phyloP scores from a whole-genome alignment of 2,113 vertebrate genomes.

The Xenopus laevis region DNA sequence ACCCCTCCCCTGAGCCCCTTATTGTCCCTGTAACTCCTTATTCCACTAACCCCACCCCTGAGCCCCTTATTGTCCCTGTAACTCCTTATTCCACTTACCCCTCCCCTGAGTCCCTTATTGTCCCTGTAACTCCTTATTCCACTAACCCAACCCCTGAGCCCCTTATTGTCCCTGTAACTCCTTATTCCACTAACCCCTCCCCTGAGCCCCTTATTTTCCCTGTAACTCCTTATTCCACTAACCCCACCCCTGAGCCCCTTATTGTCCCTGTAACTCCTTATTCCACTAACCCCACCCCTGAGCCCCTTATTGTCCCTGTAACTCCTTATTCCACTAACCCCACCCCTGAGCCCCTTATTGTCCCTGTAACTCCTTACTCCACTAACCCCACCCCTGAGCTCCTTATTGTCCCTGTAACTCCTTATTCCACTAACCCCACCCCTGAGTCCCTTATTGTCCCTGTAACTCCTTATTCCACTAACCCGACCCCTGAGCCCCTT shows the following conservation, averaged over 20 bases:
- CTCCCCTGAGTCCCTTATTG: no score
- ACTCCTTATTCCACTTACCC: neutral
- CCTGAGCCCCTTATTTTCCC: neutral
- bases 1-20: neutral
- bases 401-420: neutral
- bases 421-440: neutral
- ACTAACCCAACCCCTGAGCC: no score
- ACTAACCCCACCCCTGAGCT: neutral
- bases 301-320: no score
- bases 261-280: neutral
- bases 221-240: neutral
- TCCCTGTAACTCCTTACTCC: no score
- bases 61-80: constrained; percentile 3
- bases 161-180: no score
- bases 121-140: no score
- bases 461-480: neutral
- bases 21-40: neutral
- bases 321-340: no score
- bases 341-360: no score
- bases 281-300: no score
- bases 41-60: neutral
- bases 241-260: neutral
- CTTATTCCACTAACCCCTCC: no score
- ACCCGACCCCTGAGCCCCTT: no score
- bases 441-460: neutral